Evolutionary conservation across 1,140 invertebrate species (phyloP).

Genomic region (Tetranychus cinnabarinus): DNA sequence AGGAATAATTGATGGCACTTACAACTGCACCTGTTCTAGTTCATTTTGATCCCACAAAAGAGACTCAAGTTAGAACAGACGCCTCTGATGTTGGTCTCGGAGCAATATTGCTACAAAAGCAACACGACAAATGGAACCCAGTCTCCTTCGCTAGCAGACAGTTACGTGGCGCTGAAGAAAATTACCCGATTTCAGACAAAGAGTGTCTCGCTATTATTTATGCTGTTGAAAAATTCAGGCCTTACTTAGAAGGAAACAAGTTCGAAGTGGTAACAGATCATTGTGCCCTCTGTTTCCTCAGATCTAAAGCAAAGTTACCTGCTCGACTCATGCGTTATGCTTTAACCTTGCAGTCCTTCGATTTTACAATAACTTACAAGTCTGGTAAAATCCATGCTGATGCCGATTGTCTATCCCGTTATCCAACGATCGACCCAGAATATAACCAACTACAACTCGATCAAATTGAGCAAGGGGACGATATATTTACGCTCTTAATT

Average conservation of each 20-base stretch:
- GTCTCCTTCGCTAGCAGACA: conserved; percentile 7
- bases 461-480: background rate
- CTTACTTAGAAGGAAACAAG: conserved; percentile 15
- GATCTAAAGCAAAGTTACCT: background rate
- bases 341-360: conserved; percentile 9
- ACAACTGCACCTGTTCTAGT: conserved; percentile 5
- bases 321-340: conserved; percentile 12
- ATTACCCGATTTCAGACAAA: conserved; percentile 11
- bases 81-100: conserved; percentile 10
- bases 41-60: conserved; percentile 3
- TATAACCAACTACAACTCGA: background rate
- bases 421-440: background rate
- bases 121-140: conserved; percentile 1
- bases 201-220: conserved; percentile 14
- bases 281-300: background rate
- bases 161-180: conserved; percentile 8
- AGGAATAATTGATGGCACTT: conserved; percentile 19
- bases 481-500: too few species aligned
- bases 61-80: conserved; percentile 5
- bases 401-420: conserved; percentile 3
- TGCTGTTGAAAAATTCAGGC: conserved; percentile 12
- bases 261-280: conserved; percentile 16
- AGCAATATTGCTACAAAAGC: conserved; percentile 5
- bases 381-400: conserved; percentile 6
- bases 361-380: conserved; percentile 10